phyloP scores from a whole-genome alignment of 1,140 invertebrate species.

The Drosophila neocordata region DNA sequence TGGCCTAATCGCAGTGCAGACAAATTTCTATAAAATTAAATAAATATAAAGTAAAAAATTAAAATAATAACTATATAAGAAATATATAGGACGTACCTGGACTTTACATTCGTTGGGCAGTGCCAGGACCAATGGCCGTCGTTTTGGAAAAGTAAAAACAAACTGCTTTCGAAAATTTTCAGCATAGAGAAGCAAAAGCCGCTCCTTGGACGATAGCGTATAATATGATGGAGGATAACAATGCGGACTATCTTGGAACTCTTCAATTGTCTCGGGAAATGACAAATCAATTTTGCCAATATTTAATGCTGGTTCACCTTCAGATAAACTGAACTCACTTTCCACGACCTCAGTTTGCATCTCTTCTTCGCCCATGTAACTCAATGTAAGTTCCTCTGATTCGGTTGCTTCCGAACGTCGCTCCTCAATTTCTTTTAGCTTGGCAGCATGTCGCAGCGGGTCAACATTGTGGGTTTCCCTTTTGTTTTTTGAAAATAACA shows the following conservation, averaged over 20 bases:
- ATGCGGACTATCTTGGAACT: constrained; percentile 53
- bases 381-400: constrained; percentile 15
- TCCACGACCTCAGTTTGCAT: constrained; percentile 26
- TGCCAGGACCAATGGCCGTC: constrained; percentile 89
- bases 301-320: constrained; percentile 50
- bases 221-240: constrained; percentile 89
- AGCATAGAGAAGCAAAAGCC: constrained; percentile 88
- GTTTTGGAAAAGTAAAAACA: constrained; percentile 84
- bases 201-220: constrained; percentile 90
- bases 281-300: constrained; percentile 71
- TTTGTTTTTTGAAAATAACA: constrained; percentile 49
- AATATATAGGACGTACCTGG: constrained; percentile 84
- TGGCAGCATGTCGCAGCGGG: constrained; percentile 26
- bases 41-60: background rate
- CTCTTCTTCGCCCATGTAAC: constrained; percentile 40
- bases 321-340: constrained; percentile 58
- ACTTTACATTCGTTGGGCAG: constrained; percentile 92
- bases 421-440: constrained; percentile 60
- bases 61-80: background rate
- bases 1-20: constrained; percentile 86
- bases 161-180: constrained; percentile 94
- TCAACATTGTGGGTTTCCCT: constrained; percentile 34
- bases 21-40: constrained; percentile 84
- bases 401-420: constrained; percentile 1
- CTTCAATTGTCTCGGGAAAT: constrained; percentile 66